These are phyloP conservation scores for Drosophila barbarae DNA, from an alignment of 2,888 invertebrate genomes.

Conservation along the genomic window DNA sequence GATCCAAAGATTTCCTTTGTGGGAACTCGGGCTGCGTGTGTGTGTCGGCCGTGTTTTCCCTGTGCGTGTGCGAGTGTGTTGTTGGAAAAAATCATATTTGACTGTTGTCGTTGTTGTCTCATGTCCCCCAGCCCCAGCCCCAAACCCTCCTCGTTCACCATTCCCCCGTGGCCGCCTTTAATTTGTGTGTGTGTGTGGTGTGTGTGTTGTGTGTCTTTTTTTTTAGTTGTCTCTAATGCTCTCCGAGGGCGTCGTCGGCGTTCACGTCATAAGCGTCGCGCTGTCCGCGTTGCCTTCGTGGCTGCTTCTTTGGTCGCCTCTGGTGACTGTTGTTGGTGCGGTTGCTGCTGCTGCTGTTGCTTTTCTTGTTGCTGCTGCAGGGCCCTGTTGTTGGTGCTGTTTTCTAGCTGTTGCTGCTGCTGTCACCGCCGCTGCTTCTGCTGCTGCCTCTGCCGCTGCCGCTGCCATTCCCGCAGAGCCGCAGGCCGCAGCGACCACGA, in stretches of 20 bases:
- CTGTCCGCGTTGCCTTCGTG: conserved; percentile 14
- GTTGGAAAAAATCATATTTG: conserved; percentile 65
- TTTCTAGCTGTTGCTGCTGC: conserved; percentile 5
- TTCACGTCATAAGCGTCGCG: conserved; percentile 36
- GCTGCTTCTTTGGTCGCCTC: conserved; percentile 25
- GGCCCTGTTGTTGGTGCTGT: conserved; percentile 14
- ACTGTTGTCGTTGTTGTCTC: conserved; percentile 34
- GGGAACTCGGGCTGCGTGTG: conserved; percentile 22
- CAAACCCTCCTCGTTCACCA: neutral
- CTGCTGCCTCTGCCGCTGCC: conserved; percentile 24
- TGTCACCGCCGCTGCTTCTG: conserved; percentile 3
- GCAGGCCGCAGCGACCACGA: conserved; percentile 11
- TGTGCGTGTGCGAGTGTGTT: conserved; percentile 35
- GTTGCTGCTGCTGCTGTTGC: neutral
- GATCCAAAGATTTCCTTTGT: neutral
- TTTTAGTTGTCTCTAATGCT: conserved; percentile 65
- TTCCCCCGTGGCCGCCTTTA: conserved; percentile 41
- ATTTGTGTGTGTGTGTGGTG: conserved; percentile 52
- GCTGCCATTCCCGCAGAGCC: conserved; percentile 29
- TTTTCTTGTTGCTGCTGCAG: neutral
- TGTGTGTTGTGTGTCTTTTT: conserved; percentile 7
- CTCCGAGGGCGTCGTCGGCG: conserved; percentile 67
- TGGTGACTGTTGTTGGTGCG: conserved; percentile 12
- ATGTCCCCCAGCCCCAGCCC: neutral
- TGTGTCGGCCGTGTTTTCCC: conserved; percentile 15